Conservation (phyloP, 2,888 invertebrate species). For the Neelides folsomi region DNA sequence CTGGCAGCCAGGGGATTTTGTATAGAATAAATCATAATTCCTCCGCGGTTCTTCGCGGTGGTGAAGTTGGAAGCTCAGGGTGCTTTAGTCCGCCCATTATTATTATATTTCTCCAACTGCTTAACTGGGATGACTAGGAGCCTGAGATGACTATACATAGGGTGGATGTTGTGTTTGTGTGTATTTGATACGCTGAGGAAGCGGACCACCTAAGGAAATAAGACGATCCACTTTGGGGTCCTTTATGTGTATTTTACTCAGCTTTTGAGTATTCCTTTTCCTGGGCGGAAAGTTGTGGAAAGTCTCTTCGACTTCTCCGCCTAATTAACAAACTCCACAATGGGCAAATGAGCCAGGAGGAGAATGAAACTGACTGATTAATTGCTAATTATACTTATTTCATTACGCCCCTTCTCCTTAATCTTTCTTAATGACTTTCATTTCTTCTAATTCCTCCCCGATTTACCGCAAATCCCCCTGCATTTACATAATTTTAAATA, state of each 20-base stretch:
- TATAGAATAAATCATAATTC: no score
- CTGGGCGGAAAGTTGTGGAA: not conserved
- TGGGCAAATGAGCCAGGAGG: not conserved
- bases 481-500: no score
- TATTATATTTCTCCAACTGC: no score
- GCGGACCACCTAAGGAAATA: no score
- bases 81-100: not conserved
- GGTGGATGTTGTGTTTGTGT: no score
- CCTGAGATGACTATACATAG: no score
- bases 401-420: constrained; percentile 1
- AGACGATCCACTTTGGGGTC: no score
- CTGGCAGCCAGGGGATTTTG: no score
- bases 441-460: not conserved
- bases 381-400: constrained; percentile 1
- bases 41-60: no score
- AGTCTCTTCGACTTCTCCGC: not conserved
- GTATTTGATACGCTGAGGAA: no score
- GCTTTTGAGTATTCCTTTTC: not conserved
- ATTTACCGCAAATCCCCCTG: not conserved
- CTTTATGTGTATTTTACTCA: no score
- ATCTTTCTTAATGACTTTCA: not conserved
- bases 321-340: not conserved
- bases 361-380: constrained; percentile 1
- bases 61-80: not conserved
- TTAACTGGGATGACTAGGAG: no score